phyloP scores from a whole-genome alignment of 2,113 vertebrate genomes.

The Murina feae region DNA sequence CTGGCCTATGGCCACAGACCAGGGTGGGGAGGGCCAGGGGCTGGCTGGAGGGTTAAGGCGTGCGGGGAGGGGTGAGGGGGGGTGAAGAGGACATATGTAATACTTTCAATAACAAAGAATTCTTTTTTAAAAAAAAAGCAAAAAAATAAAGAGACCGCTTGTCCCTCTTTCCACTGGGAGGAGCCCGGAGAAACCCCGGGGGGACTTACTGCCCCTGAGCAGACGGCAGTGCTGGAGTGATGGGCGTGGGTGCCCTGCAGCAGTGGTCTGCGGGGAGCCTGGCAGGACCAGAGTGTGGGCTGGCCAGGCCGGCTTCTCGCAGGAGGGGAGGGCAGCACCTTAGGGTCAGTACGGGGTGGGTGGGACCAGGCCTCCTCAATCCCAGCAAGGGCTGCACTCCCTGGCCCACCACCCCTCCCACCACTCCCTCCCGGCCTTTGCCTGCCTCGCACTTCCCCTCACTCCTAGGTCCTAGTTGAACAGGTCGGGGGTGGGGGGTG shows the following conservation, averaged over 20 bases:
- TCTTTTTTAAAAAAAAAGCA: too few relatives aligned
- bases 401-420: not conserved
- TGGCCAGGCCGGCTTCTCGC: not conserved
- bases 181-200: not conserved
- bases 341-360: accelerated
- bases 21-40: too few relatives aligned
- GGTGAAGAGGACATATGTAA: too few relatives aligned
- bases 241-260: accelerated
- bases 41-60: too few relatives aligned
- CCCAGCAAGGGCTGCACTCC: accelerated
- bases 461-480: accelerated
- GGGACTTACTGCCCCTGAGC: not conserved
- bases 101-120: too few relatives aligned
- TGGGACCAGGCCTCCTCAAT: accelerated
- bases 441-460: not conserved
- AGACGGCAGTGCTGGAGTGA: accelerated
- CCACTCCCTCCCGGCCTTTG: not conserved
- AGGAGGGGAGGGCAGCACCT: accelerated
- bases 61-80: too few relatives aligned
- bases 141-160: too few relatives aligned
- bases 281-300: not conserved
- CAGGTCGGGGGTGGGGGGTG: accelerated
- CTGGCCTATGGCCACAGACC: too few relatives aligned
- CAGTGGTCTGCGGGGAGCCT: accelerated
- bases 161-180: not conserved